Percentiles rank a stretch among this genome's conserved stretches.
Conservation (phyloP, 1,140 invertebrate species). For the Hormaphis cornu region DNA sequence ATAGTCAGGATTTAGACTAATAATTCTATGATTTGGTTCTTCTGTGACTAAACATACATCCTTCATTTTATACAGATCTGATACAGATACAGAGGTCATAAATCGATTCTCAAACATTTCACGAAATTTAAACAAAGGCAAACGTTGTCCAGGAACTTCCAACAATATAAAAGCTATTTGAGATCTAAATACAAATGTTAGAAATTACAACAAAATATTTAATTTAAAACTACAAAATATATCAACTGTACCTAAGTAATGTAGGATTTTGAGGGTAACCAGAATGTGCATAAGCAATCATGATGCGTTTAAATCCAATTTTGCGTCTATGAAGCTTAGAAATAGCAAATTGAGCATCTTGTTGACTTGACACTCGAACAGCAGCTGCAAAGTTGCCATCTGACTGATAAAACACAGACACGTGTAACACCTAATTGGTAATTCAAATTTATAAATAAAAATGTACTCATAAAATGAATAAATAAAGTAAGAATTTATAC, state of each 20-base stretch:
- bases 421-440: constrained; percentile 52
- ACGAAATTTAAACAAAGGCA: constrained; percentile 77
- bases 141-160: constrained; percentile 63
- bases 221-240: not conserved
- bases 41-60: constrained; percentile 67
- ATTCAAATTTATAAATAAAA: constrained; percentile 16
- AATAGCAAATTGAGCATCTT: constrained; percentile 71
- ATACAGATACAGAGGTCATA: constrained; percentile 64
- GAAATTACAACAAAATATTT: constrained; percentile 27
- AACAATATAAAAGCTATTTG: constrained; percentile 49
- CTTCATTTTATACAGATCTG: constrained; percentile 70
- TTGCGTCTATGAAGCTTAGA: constrained; percentile 72
- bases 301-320: constrained; percentile 70
- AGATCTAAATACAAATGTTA: constrained; percentile 40
- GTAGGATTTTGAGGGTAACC: constrained; percentile 53
- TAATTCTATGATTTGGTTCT: constrained; percentile 59
- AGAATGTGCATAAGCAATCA: constrained; percentile 62
- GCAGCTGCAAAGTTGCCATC: constrained; percentile 59
- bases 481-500: not conserved
- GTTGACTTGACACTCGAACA: constrained; percentile 53
- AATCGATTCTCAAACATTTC: constrained; percentile 76
- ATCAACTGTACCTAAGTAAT: constrained; percentile 48
- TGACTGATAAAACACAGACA: constrained; percentile 55
- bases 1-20: constrained; percentile 44
- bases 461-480: not conserved